A percentile compares a stretch with the other conserved stretches of the same genome.
These are phyloP conservation scores for Toxotes lorentzi DNA, from an alignment of 2,797 vertebrate species.

Conservation along the genomic window DNA sequence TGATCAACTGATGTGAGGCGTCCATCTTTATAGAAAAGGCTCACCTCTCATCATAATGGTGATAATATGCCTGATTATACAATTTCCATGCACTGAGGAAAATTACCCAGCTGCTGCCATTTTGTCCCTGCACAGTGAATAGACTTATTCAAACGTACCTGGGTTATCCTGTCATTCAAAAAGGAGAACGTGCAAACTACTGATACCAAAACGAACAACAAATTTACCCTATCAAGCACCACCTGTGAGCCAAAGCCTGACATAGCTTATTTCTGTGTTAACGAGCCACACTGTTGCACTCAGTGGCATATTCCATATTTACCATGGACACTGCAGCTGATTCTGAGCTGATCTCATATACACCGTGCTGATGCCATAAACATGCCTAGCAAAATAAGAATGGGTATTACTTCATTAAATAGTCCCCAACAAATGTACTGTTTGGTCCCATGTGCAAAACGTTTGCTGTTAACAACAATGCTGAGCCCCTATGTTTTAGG, in stretches of 20 bases:
- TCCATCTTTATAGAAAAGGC: slow-evolving; percentile 25
- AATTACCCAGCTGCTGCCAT: slow-evolving; percentile 25
- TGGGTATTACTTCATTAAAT: not conserved
- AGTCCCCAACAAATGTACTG: not conserved
- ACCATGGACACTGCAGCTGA: not conserved
- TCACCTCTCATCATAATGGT: slow-evolving; percentile 31
- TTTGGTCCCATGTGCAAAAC: not conserved
- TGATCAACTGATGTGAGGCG: slow-evolving; percentile 26
- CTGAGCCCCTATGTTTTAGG: not conserved
- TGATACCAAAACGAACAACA: not conserved
- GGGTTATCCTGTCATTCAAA: slow-evolving; percentile 5
- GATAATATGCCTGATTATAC: slow-evolving; percentile 38
- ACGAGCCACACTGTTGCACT: not conserved
- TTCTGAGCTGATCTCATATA: not conserved
- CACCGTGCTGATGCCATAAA: not conserved
- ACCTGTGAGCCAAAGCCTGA: not conserved
- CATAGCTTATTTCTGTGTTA: not conserved
- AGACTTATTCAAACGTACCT: not conserved
- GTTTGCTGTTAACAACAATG: not conserved
- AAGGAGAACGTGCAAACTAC: not conserved
- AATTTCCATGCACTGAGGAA: slow-evolving; percentile 25
- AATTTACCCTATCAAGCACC: no score
- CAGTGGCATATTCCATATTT: not conserved
- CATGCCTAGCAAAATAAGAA: not conserved
- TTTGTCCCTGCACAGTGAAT: slow-evolving; percentile 5